Evolutionary conservation across 2,888 invertebrate genomes (phyloP).

Genomic region (Drosophila lacicola): DNA sequence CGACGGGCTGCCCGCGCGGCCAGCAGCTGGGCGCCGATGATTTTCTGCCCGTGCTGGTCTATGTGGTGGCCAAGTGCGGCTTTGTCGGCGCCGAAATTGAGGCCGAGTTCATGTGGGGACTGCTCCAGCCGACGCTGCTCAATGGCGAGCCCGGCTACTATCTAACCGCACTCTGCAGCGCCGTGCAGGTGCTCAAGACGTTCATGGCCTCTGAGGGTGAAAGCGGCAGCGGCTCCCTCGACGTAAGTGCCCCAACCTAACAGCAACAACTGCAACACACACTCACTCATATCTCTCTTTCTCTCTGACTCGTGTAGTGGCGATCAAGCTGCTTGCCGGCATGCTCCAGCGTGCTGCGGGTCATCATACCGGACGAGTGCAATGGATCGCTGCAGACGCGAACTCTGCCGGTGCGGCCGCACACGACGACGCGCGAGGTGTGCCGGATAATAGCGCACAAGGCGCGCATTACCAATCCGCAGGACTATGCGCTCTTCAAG

Average conservation of each 20-base stretch:
- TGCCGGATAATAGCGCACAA: slow-evolving; percentile 98
- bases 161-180: slow-evolving; percentile 96
- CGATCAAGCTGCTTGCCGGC: slow-evolving; percentile 86
- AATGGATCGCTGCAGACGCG: slow-evolving; percentile 96
- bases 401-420: slow-evolving; percentile 96
- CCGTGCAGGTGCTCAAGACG: slow-evolving; percentile 88
- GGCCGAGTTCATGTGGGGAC: slow-evolving; percentile 97
- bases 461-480: slow-evolving; percentile 97
- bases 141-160: slow-evolving; percentile 98
- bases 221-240: slow-evolving; percentile 84
- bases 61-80: slow-evolving; percentile 95
- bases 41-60: slow-evolving; percentile 95
- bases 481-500: slow-evolving; percentile 97
- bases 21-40: slow-evolving; percentile 92
- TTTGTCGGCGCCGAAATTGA: slow-evolving; percentile 97
- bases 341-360: slow-evolving; percentile 92
- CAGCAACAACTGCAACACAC: neutral
- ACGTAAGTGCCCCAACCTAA: slow-evolving; percentile 76
- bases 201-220: slow-evolving; percentile 85
- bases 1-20: slow-evolving; percentile 85
- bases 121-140: slow-evolving; percentile 95
- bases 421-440: slow-evolving; percentile 96
- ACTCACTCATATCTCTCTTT: neutral
- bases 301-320: slow-evolving; percentile 82
- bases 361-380: slow-evolving; percentile 97